These are phyloP conservation scores for Dysmachus trigonus DNA, from an alignment of 2,888 invertebrate genomes.

Conservation along the genomic window DNA sequence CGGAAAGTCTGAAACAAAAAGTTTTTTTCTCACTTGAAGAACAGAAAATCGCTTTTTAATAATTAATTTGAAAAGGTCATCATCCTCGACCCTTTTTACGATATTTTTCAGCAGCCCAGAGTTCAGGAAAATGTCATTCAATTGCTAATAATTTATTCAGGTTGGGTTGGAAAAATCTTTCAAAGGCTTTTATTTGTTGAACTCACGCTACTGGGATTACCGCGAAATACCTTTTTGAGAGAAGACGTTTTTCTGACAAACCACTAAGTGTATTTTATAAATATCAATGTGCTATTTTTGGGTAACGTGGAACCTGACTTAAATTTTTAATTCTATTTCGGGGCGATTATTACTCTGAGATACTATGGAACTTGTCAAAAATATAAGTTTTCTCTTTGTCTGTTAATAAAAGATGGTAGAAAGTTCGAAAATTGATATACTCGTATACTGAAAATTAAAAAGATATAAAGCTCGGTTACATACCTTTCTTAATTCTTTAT, in stretches of 20 bases:
- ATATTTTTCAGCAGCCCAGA: not conserved
- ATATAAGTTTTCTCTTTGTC: not conserved
- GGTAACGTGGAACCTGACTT: not conserved
- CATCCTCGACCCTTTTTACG: not conserved
- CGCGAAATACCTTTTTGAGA: not conserved
- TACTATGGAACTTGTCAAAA: not conserved
- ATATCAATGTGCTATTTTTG: not conserved
- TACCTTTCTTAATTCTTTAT: too few relatives aligned
- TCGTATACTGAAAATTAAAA: too few relatives aligned
- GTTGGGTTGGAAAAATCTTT: not conserved
- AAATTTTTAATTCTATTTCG: not conserved
- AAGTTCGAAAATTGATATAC: too few relatives aligned
- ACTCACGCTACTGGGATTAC: not conserved
- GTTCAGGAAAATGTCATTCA: not conserved
- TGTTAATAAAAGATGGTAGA: too few relatives aligned
- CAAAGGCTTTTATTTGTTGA: not conserved
- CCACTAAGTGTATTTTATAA: not conserved
- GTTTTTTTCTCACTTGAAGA: not conserved
- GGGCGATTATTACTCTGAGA: not conserved
- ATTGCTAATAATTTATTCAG: conserved; percentile 7
- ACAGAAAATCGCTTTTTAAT: conserved; percentile 6
- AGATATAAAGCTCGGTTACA: too few relatives aligned
- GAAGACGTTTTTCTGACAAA: not conserved
- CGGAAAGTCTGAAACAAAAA: not conserved
- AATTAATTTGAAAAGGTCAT: not conserved